Conservation (phyloP, 2,797 vertebrate genomes). For the Leucoraja ocellata region DNA sequence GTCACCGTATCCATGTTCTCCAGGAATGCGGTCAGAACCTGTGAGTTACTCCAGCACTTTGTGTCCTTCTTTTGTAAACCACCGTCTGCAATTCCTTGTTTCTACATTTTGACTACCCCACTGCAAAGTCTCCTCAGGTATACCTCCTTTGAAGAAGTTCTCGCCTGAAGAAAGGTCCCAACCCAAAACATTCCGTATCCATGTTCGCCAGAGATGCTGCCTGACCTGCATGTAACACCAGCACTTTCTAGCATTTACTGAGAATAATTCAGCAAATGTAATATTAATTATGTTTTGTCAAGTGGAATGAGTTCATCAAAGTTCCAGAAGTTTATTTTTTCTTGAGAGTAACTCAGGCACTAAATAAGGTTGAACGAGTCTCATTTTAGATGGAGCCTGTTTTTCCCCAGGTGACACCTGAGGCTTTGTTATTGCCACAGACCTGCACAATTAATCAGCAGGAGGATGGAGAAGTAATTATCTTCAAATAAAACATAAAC, state of each 20-base stretch:
- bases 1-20: too few species aligned
- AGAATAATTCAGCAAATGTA: not conserved
- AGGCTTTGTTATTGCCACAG: not conserved
- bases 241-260: not conserved
- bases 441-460: not conserved
- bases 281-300: not conserved
- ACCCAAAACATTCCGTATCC: too few species aligned
- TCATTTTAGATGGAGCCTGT: not conserved
- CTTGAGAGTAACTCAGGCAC: not conserved
- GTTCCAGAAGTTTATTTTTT: not conserved
- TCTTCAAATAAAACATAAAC: not conserved
- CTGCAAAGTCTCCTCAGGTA: too few species aligned
- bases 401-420: not conserved
- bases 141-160: too few species aligned
- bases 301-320: not conserved
- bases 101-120: too few species aligned
- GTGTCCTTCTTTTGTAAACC: too few species aligned
- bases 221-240: too few species aligned
- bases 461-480: not conserved
- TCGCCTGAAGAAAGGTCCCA: too few species aligned
- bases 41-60: too few species aligned
- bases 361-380: not conserved
- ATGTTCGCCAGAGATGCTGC: too few species aligned
- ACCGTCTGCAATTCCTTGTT: too few species aligned
- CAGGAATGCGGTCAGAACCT: too few species aligned